Conservation (phyloP, 2,797 vertebrate genomes). For the Lindbergichthys nudifrons region DNA sequence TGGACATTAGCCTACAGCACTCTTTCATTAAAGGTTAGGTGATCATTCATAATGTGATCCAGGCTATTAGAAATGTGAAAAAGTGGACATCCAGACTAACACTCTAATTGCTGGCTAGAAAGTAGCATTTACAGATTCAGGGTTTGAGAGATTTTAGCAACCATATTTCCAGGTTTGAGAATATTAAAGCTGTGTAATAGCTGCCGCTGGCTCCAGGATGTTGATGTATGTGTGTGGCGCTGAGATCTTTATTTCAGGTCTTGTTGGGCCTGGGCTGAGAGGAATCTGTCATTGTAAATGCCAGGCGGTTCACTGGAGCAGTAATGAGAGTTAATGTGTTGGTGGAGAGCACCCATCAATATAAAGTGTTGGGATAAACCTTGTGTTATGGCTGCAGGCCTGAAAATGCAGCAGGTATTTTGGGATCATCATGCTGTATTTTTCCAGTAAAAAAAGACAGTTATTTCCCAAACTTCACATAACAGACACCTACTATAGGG, state of each 20-base stretch:
- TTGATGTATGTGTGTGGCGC: conserved; percentile 35
- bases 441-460: background rate
- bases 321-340: conserved; percentile 64
- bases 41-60: conserved; percentile 24
- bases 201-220: conserved; percentile 22
- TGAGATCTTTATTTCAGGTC: conserved; percentile 31
- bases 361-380: conserved; percentile 12
- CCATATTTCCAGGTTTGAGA: conserved; percentile 2
- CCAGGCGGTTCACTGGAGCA: conserved; percentile 48
- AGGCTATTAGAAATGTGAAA: conserved; percentile 20
- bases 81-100: conserved; percentile 13
- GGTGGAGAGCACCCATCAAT: conserved; percentile 37
- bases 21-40: conserved; percentile 13
- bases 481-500: no score
- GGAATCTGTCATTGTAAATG: conserved; percentile 66
- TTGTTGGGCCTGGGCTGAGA: conserved; percentile 5
- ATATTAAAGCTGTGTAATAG: conserved; percentile 29
- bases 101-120: conserved; percentile 19
- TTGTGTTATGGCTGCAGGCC: conserved; percentile 4
- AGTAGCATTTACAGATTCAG: conserved; percentile 10
- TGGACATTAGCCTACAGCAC: background rate
- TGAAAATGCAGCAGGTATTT: background rate
- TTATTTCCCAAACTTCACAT: background rate
- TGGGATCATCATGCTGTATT: background rate
- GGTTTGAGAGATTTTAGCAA: background rate